phyloP scores from a whole-genome alignment of 1,140 invertebrate genomes.

The Drosophila malerkotliana region DNA sequence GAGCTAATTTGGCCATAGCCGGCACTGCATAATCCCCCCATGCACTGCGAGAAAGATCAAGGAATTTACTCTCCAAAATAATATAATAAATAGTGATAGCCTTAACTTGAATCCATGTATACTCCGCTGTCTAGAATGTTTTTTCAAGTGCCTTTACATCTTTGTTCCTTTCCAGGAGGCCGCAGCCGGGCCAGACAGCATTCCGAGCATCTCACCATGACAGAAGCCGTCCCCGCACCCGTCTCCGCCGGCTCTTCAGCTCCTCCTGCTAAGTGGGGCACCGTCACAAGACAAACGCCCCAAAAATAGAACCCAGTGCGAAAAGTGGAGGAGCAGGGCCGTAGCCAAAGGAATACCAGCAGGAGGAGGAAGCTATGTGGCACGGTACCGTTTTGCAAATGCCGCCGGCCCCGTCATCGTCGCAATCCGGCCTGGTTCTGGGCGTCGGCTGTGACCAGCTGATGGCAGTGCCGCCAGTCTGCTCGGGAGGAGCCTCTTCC shows the following conservation, averaged over 20 bases:
- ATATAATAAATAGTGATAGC: background rate
- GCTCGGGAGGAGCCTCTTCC: constrained; percentile 12
- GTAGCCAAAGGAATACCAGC: constrained; percentile 14
- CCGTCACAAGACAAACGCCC: constrained; percentile 76
- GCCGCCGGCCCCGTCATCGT: constrained; percentile 47
- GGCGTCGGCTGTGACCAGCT: constrained; percentile 76
- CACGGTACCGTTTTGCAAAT: constrained; percentile 63
- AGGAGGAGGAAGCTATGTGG: constrained; percentile 54
- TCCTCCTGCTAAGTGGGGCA: constrained; percentile 73
- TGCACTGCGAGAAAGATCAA: constrained; percentile 5
- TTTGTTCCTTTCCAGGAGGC: constrained; percentile 62
- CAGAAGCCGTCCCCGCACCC: constrained; percentile 51
- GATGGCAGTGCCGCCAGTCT: constrained; percentile 50
- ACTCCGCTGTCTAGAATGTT: constrained; percentile 11
- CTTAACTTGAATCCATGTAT: too few relatives aligned
- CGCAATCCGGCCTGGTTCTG: constrained; percentile 64
- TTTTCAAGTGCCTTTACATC: constrained; percentile 13
- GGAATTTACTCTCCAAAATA: background rate
- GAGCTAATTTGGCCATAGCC: constrained; percentile 71
- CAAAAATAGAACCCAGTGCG: constrained; percentile 64
- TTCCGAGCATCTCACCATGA: constrained; percentile 75
- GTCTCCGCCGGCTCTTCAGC: constrained; percentile 31
- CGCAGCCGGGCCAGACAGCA: constrained; percentile 66
- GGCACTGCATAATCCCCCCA: constrained; percentile 5
- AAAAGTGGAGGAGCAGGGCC: constrained; percentile 3